phyloP scores from a whole-genome alignment of 2,888 invertebrate genomes.

The Drosophila nigritarsus region DNA sequence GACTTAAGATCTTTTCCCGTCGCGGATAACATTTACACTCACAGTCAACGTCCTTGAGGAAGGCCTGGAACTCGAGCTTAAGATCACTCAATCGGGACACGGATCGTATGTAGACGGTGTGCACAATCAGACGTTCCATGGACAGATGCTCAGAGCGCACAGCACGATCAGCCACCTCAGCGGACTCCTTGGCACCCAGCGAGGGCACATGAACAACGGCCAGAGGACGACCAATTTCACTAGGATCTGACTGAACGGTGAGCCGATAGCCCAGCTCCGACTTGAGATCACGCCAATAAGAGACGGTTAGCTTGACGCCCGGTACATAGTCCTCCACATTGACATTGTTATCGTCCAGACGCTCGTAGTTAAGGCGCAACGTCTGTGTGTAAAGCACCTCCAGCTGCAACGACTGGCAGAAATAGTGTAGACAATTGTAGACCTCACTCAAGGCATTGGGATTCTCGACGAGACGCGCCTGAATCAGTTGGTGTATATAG shows the following conservation, averaged over 20 bases:
- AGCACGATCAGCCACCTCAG: slow-evolving; percentile 90
- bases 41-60: slow-evolving; percentile 90
- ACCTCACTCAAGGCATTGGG: slow-evolving; percentile 92
- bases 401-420: slow-evolving; percentile 97
- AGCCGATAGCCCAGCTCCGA: slow-evolving; percentile 95
- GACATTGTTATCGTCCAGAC: slow-evolving; percentile 95
- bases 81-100: slow-evolving; percentile 93
- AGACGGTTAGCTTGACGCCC: slow-evolving; percentile 95
- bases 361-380: slow-evolving; percentile 93
- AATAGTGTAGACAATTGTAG: slow-evolving; percentile 94
- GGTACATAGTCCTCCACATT: slow-evolving; percentile 96
- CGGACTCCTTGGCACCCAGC: slow-evolving; percentile 84
- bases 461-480: slow-evolving; percentile 91
- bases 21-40: slow-evolving; percentile 86
- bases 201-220: slow-evolving; percentile 89
- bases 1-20: slow-evolving; percentile 1
- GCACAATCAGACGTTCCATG: slow-evolving; percentile 96
- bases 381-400: slow-evolving; percentile 96
- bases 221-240: slow-evolving; percentile 91
- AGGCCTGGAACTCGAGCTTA: slow-evolving; percentile 87
- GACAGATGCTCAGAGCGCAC: slow-evolving; percentile 96
- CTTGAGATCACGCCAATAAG: slow-evolving; percentile 94
- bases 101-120: slow-evolving; percentile 97
- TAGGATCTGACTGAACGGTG: slow-evolving; percentile 94
- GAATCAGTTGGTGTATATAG: slow-evolving; percentile 97